Evolutionary conservation across 2,113 vertebrate species (phyloP).

Genomic region (Eubucco bourcierii): DNA sequence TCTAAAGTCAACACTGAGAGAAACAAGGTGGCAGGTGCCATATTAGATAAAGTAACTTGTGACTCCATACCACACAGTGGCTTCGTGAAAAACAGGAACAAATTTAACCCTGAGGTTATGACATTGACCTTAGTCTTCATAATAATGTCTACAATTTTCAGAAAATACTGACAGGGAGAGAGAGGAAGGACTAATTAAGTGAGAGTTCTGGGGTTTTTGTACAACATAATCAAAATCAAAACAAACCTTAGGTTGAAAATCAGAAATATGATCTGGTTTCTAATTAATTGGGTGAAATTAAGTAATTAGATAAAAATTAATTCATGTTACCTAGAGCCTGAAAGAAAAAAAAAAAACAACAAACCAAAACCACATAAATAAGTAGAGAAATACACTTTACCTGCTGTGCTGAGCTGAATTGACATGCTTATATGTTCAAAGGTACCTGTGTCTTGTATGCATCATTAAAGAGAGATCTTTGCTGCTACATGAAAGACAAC

Average conservation of each 20-base stretch:
- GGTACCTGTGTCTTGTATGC: rapidly evolving
- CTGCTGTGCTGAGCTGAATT: neutral
- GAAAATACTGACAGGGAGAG: neutral
- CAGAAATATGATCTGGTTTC: neutral
- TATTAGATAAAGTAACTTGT: conserved; percentile 12
- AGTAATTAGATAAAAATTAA: neutral
- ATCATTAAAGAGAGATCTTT: neutral
- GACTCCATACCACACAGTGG: neutral
- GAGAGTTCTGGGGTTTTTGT: neutral
- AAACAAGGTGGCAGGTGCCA: conserved; percentile 45
- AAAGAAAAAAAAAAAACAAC: neutral
- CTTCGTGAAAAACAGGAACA: conserved; percentile 44
- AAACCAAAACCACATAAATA: neutral
- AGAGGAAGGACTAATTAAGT: neutral
- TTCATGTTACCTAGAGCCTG: neutral
- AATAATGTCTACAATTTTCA: conserved; percentile 7
- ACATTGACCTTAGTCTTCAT: conserved; percentile 17
- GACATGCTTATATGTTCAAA: neutral
- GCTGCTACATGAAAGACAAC: neutral
- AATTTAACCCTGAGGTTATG: conserved; percentile 26
- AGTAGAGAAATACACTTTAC: neutral
- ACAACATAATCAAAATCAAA: neutral
- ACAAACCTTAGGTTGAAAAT: neutral
- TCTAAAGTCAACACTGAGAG: neutral
- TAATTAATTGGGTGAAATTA: neutral